Conservation (phyloP, 2,888 invertebrate species). For the Idaea aversata region DNA sequence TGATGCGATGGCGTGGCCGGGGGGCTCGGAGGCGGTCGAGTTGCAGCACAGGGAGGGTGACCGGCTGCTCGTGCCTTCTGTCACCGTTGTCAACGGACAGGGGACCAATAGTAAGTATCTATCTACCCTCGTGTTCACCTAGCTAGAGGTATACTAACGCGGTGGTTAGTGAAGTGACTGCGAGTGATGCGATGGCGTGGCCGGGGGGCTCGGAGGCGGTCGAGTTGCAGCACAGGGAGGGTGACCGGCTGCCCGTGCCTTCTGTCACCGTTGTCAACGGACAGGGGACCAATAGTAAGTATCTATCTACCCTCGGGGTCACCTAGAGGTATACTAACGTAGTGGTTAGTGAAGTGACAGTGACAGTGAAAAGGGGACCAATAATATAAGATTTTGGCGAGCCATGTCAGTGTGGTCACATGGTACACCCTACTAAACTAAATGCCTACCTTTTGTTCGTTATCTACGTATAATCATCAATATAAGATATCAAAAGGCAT, state of each 20-base stretch:
- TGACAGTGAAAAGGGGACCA: too few relatives aligned
- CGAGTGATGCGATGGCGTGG: slow-evolving; percentile 60
- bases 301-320: not conserved
- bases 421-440: too few relatives aligned
- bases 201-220: slow-evolving; percentile 65
- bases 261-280: slow-evolving; percentile 41
- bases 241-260: slow-evolving; percentile 38
- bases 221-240: slow-evolving; percentile 49
- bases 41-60: slow-evolving; percentile 41
- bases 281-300: slow-evolving; percentile 46
- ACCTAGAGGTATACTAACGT: too few relatives aligned
- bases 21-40: slow-evolving; percentile 63
- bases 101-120: slow-evolving; percentile 45
- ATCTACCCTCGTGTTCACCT: too few relatives aligned
- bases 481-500: too few relatives aligned
- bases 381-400: too few relatives aligned
- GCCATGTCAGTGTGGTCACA: too few relatives aligned
- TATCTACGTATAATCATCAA: too few relatives aligned
- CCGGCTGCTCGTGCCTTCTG: slow-evolving; percentile 37
- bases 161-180: too few relatives aligned
- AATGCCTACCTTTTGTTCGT: too few relatives aligned
- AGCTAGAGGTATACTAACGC: too few relatives aligned
- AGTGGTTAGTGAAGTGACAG: too few relatives aligned
- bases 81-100: slow-evolving; percentile 42
- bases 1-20: slow-evolving; percentile 69